Base-by-base conservation (phyloP, 2,113 vertebrate species). In the Anolis carolinensis region DNA sequence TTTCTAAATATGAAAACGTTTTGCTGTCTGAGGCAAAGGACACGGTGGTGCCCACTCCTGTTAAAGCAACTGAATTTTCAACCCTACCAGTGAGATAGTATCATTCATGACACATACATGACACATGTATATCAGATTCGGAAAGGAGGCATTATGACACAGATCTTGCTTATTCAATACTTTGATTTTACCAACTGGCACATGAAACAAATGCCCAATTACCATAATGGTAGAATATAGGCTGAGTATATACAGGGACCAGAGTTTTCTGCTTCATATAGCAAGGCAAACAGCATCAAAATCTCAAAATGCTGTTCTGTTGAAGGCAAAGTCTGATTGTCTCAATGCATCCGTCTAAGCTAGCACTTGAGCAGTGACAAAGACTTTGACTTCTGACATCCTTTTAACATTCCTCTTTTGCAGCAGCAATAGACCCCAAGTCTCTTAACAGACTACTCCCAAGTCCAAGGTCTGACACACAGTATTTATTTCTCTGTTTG, bases 401-500 rank as follows among this genome's bases (percentile, higher is more conserved):
- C 74, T 52, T 52, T 77, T 67, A 67, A 52, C 25, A 77, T 52
- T 16, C 48, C 27, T 27, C 50, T 18, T 77, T 27, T 30, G 13
- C 74, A 16, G 7, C 25, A 77, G 18, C 25, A 48, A 52, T 77
- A 55, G 30, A 32, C 52, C 30, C 36, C 55, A 78, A n/a, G 23
- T 76, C 44, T 82, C 21, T 52, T n/a, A 18, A 52, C 70, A 59
- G 67, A 7, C 75, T 86, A 83, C 68, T 74, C 16, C 16, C 84
- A 27, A 91, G 59, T 7, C 48, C 0, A 0, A 36, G 21, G 21
- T 70, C 9, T 55, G 65, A 10, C 8, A 25, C 32, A 7, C 11
- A 25, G 1, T 16, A 34, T 86, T 85, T 73, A 44, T 65, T 65
- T 86, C 1, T 80, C 59, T 65, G 91, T 80, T 21, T 74, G 74